Percentiles rank a stretch among this genome's conserved stretches.
phyloP scores from a whole-genome alignment of 2,113 vertebrate genomes.

The Burhinus oedicnemus region DNA sequence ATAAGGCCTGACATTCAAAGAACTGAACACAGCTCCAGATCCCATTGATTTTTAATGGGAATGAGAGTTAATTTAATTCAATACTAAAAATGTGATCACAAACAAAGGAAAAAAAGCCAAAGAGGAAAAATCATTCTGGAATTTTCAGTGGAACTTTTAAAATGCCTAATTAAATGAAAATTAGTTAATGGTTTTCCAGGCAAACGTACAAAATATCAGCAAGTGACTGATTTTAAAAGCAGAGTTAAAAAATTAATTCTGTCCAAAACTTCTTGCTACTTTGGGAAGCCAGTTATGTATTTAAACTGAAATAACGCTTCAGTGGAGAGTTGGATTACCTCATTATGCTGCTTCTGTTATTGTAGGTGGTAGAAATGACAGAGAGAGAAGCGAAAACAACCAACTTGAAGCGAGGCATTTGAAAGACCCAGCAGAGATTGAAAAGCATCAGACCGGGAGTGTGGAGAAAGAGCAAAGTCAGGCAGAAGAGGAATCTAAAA shows the following conservation, averaged over 20 bases:
- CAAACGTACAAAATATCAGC: neutral
- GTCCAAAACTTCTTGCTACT: neutral
- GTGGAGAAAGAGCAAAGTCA: slow-evolving; percentile 57
- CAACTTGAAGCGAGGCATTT: slow-evolving; percentile 66
- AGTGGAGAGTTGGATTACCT: neutral
- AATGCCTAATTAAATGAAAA: neutral
- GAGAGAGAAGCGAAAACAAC: slow-evolving; percentile 50
- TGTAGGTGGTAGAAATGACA: slow-evolving; percentile 79
- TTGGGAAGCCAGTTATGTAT: neutral
- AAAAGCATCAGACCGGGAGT: slow-evolving; percentile 28
- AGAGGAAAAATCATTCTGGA: neutral
- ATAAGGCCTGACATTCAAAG: neutral
- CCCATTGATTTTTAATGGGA: neutral
- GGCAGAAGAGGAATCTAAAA: slow-evolving; percentile 63
- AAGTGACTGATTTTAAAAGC: neutral
- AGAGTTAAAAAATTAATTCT: neutral
- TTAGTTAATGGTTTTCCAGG: neutral
- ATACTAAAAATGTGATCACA: neutral
- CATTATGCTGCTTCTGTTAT: neutral
- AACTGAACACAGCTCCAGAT: neutral
- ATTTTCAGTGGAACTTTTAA: neutral
- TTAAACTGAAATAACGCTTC: neutral
- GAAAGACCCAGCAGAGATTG: slow-evolving; percentile 61
- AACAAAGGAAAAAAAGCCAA: neutral
- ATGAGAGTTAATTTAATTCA: neutral